phyloP scores from a whole-genome alignment of 2,888 invertebrate genomes.

The Eristalinus sepulchralis region DNA sequence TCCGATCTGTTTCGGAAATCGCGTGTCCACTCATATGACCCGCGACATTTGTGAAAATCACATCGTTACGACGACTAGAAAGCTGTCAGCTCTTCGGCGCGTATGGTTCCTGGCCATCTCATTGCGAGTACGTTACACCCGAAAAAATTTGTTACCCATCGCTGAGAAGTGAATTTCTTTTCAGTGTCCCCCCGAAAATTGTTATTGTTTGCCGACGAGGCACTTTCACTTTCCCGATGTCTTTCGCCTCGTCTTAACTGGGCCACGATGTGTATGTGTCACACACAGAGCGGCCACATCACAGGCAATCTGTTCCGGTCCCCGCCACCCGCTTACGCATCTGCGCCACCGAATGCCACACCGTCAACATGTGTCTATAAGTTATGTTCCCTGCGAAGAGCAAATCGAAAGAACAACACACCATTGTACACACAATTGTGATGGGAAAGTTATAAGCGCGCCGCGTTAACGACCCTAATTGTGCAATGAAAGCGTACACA shows the following conservation, averaged over 20 bases:
- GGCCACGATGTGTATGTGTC: constrained; percentile 23
- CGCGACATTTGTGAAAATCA: background rate
- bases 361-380: constrained; percentile 4
- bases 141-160: background rate
- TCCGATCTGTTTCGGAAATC: background rate
- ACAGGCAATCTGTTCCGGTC: background rate
- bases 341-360: background rate
- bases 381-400: constrained; percentile 1
- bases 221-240: constrained; percentile 30
- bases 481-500: constrained; percentile 51
- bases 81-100: background rate
- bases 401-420: constrained; percentile 1
- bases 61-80: background rate
- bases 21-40: background rate
- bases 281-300: background rate
- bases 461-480: constrained; percentile 54
- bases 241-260: constrained; percentile 22
- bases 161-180: background rate
- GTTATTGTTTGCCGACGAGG: background rate
- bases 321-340: background rate
- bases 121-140: background rate
- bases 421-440: constrained; percentile 19
- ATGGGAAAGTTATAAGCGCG: constrained; percentile 36
- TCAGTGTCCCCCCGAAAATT: background rate
- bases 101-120: too few species aligned